phyloP scores from a whole-genome alignment of 2,797 vertebrate species.

The Phrynocephalus vlangalii region DNA sequence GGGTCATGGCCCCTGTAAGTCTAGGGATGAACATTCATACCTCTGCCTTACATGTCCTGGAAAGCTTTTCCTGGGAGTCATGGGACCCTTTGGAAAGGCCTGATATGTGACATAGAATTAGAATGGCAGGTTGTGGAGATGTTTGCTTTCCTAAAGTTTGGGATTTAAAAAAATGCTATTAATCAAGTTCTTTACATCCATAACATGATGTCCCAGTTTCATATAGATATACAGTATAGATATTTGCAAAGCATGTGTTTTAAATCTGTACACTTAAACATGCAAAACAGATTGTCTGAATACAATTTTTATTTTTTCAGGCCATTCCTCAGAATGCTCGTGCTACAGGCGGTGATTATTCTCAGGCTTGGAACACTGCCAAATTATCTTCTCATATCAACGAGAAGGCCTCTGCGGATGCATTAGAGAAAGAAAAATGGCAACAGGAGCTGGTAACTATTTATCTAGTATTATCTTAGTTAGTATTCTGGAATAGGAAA shows the following conservation, averaged over 20 bases:
- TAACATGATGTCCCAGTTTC: neutral
- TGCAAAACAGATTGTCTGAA: too few relatives aligned
- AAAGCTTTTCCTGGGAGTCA: neutral
- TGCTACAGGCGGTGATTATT: constrained; percentile 57
- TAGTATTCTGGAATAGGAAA: neutral
- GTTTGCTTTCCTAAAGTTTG: neutral
- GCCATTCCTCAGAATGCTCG: constrained; percentile 70
- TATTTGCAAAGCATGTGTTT: neutral
- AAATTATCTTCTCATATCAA: constrained; percentile 32
- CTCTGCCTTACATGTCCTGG: neutral
- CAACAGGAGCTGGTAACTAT: constrained; percentile 84
- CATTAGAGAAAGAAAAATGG: constrained; percentile 78
- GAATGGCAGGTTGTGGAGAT: neutral
- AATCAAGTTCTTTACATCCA: neutral
- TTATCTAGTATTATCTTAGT: neutral
- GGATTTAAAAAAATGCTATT: neutral
- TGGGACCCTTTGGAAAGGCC: neutral
- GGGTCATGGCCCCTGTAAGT: too few relatives aligned
- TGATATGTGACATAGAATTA: neutral
- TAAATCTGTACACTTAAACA: neutral
- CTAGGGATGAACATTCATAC: too few relatives aligned
- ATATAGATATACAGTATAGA: neutral
- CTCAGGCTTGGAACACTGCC: constrained; percentile 40
- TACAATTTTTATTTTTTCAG: constrained; percentile 71
- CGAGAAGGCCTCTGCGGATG: constrained; percentile 25